Conservation (phyloP, 2,888 invertebrate genomes). For the Nezara viridula region DNA sequence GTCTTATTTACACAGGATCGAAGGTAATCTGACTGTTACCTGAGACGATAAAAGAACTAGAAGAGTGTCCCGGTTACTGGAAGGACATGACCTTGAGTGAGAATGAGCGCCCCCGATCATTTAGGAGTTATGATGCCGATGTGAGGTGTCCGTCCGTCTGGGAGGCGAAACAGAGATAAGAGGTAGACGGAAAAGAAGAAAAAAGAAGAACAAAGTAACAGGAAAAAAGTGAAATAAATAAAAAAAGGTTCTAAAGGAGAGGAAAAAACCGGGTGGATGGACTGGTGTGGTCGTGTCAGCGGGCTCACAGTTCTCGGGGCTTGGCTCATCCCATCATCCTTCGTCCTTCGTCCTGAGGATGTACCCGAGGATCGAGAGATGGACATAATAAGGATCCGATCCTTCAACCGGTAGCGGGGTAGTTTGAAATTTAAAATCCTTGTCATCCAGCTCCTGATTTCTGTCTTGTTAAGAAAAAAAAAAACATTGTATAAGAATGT, state of each 20-base stretch:
- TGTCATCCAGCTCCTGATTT: neutral
- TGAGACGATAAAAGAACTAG: neutral
- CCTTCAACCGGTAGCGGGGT: neutral
- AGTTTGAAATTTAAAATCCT: neutral
- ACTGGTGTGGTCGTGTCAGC: neutral
- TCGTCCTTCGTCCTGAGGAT: neutral
- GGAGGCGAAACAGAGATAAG: neutral
- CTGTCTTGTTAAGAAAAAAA: neutral
- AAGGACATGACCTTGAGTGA: neutral
- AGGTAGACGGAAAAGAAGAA: neutral
- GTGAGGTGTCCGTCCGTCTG: conserved; percentile 17
- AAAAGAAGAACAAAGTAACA: conserved; percentile 23
- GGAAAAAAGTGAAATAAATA: conserved; percentile 10
- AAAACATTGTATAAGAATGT: neutral
- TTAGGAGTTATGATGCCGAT: conserved; percentile 24
- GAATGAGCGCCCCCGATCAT: neutral
- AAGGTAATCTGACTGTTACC: neutral
- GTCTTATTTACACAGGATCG: neutral
- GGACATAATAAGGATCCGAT: neutral
- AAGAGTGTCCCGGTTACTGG: neutral
- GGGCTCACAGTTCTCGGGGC: neutral
- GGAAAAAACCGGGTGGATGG: conserved; percentile 1
- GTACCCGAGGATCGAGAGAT: neutral
- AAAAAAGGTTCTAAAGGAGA: neutral
- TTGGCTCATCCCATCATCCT: neutral